These are phyloP conservation scores for Anguilla megastoma DNA, from an alignment of 2,797 vertebrate genomes.

Conservation along the genomic window DNA sequence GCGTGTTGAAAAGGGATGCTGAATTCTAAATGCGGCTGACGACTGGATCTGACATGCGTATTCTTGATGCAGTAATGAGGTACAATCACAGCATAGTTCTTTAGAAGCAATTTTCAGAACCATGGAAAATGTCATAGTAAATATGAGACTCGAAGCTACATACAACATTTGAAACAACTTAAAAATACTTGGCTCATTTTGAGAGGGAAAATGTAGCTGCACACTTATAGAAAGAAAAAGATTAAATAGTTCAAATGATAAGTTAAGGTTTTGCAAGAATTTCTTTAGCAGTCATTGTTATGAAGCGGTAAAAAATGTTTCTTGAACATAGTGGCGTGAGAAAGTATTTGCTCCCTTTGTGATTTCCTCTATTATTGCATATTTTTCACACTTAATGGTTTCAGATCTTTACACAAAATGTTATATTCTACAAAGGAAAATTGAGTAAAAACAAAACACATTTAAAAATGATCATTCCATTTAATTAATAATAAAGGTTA, in stretches of 20 bases:
- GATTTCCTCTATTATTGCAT: too few relatives aligned
- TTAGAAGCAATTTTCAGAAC: not conserved
- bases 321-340: not conserved
- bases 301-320: not conserved
- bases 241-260: not conserved
- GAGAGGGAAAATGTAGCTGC: not conserved
- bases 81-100: slow-evolving; percentile 9
- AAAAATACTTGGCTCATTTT: not conserved
- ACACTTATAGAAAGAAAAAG: not conserved
- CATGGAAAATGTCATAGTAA: slow-evolving; percentile 1
- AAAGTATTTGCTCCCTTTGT: too few relatives aligned
- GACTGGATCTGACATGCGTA: not conserved
- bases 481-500: too few relatives aligned
- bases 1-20: not conserved
- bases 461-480: too few relatives aligned
- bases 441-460: too few relatives aligned
- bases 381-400: too few relatives aligned
- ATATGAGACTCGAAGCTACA: slow-evolving; percentile 20
- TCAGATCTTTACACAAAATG: too few relatives aligned
- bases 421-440: too few relatives aligned
- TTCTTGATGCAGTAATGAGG: slow-evolving; percentile 25
- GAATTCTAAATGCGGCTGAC: slow-evolving; percentile 5
- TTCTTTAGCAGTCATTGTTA: not conserved
- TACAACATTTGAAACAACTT: not conserved
- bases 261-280: too few relatives aligned